Percentiles rank a stretch among this genome's conserved stretches.
These are phyloP conservation scores for Bryconaethiops microstoma DNA, from an alignment of 2,797 vertebrate species.

Conservation along the genomic window DNA sequence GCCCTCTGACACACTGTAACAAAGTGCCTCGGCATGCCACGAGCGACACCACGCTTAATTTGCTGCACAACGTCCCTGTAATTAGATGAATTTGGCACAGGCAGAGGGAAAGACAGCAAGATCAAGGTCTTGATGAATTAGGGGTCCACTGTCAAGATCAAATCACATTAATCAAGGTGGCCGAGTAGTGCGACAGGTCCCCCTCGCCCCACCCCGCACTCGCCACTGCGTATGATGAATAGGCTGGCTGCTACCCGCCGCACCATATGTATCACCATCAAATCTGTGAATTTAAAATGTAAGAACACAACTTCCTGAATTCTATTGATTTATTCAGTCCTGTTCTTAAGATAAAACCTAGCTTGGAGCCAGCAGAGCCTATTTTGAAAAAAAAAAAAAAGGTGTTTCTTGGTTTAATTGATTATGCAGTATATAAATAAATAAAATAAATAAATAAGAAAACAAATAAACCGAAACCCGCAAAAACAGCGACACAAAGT, in stretches of 20 bases:
- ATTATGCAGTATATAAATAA: constrained; percentile 23
- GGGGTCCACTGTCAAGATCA: constrained; percentile 83
- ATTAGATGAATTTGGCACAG: constrained; percentile 87
- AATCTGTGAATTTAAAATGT: constrained; percentile 79
- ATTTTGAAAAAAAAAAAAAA: constrained; percentile 25
- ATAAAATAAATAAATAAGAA: background rate
- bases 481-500: constrained; percentile 49
- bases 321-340: constrained; percentile 72
- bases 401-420: constrained; percentile 4
- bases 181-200: constrained; percentile 74
- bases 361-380: constrained; percentile 51
- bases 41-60: constrained; percentile 85
- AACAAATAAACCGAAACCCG: background rate
- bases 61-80: constrained; percentile 82
- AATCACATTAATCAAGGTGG: constrained; percentile 88
- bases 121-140: constrained; percentile 88
- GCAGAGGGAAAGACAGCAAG: constrained; percentile 80
- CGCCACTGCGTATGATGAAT: constrained; percentile 74
- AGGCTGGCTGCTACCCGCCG: constrained; percentile 70
- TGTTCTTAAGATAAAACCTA: constrained; percentile 65
- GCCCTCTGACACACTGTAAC: constrained; percentile 80
- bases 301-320: constrained; percentile 73
- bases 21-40: constrained; percentile 75
- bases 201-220: constrained; percentile 63
- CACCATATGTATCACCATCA: constrained; percentile 79